Evolutionary conservation across 2,797 vertebrate genomes (phyloP), one percentile per base, ranked within the genome.

Genomic region (Ptychadena robeensis): DNA sequence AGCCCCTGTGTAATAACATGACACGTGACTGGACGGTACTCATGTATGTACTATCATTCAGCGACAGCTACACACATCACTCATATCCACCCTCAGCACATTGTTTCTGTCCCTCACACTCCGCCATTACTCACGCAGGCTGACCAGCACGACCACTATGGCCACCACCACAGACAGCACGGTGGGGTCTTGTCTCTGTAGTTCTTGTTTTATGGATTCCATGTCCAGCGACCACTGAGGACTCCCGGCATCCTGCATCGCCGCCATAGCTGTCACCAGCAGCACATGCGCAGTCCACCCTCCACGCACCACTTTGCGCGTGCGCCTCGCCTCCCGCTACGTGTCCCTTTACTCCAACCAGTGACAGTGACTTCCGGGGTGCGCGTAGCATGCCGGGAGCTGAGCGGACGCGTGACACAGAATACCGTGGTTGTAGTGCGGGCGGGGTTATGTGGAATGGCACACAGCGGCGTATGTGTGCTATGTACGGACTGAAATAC

Each of bases 151-250:
- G 65, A 97, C 91, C 0, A 94, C 86, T 40, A 97, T 11, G 8
- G 96, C 94, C 72, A 95, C 90, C 9, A 92, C 81, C 0, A 95
- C 73, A 0, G 94, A 95, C 37, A 97, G 88, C 32, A 94, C 73
- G 0, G 92, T 85, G 0, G 92, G 92, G 37, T 95, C 95, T 2
- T 93, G 90, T 0, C 86, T 89, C 69, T 92, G 91, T 31, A 97
- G 85, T 40, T 95, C 93, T 67, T 90, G 91, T 0, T 90, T 85
- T 22, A 96, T 32, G 0, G 90, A 89, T 0, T 96, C 94, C 7
- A 96, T 74, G 61, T 92, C 93, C 0, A 89, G 90, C 14, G 94
- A 30, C 77, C 77, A 74, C 37, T 75, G 77, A 91, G 15, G 93
- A 88, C 0, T 69, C 63, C 44, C 87, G 82, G 3, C 12, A 32